phyloP scores from a whole-genome alignment of 2,797 vertebrate genomes.

The Gastrophryne carolinensis region DNA sequence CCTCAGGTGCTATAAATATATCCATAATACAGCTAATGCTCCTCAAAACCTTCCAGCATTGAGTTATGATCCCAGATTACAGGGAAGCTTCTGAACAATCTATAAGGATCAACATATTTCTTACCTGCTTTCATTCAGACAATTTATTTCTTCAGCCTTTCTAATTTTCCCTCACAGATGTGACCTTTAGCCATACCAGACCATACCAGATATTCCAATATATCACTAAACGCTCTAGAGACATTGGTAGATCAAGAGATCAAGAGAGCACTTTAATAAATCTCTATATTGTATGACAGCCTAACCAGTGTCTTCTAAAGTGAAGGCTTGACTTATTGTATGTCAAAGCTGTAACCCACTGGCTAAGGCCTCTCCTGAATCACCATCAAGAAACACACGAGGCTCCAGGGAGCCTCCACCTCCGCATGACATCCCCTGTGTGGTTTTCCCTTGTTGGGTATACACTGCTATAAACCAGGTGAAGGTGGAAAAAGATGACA shows the following conservation, averaged over 20 bases:
- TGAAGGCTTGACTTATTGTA: background rate
- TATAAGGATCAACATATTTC: background rate
- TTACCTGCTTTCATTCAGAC: background rate
- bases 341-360: background rate
- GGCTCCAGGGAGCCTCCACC: background rate
- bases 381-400: background rate
- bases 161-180: conserved; percentile 32
- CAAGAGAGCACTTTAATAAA: background rate
- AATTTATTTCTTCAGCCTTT: background rate
- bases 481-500: background rate
- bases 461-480: conserved; percentile 1
- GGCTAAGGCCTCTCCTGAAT: background rate
- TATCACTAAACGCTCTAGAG: background rate
- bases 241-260: background rate
- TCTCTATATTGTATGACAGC: background rate
- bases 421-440: background rate
- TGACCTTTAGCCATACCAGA: conserved; percentile 18
- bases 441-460: conserved; percentile 28
- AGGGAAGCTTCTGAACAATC: background rate
- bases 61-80: conserved; percentile 21
- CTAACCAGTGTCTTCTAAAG: background rate
- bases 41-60: background rate
- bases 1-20: background rate
- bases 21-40: background rate
- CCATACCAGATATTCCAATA: background rate